Percentiles rank a stretch among this genome's conserved stretches.
Conservation (phyloP, 1,140 invertebrate species). For the Drosophila nigromelanica region DNA sequence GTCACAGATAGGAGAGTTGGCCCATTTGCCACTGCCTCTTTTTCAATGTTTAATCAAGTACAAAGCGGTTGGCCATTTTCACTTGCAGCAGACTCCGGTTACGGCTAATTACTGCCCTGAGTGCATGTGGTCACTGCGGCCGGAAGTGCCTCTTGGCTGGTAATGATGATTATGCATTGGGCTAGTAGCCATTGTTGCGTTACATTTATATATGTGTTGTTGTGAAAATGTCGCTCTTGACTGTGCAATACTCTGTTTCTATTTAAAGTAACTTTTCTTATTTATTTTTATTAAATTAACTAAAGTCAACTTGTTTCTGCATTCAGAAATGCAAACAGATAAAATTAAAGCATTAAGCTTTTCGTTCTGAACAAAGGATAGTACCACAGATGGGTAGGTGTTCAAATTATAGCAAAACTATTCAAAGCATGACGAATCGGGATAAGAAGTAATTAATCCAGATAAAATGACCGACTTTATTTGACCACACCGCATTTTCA, state of each 20-base stretch:
- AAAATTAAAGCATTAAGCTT: too few species aligned
- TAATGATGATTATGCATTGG: background rate
- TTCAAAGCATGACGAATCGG: background rate
- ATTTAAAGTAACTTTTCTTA: too few species aligned
- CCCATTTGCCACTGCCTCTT: conserved; percentile 11
- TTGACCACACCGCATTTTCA: background rate
- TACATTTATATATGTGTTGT: too few species aligned
- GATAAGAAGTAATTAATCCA: background rate
- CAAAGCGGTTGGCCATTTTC: conserved; percentile 50
- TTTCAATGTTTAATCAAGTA: conserved; percentile 72
- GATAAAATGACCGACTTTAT: too few species aligned
- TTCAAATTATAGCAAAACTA: too few species aligned
- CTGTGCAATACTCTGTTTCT: too few species aligned
- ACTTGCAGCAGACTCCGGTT: conserved; percentile 22
- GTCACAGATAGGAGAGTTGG: conserved; percentile 21
- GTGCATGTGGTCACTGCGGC: background rate
- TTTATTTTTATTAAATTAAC: too few species aligned
- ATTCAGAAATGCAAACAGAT: too few species aligned
- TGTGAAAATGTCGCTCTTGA: too few species aligned
- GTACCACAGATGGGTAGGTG: too few species aligned
- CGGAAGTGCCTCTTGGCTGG: conserved; percentile 2
- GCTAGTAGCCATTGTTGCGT: background rate
- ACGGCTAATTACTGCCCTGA: conserved; percentile 20
- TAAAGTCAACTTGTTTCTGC: too few species aligned
- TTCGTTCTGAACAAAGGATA: too few species aligned